Evolutionary conservation across 2,113 vertebrate species (phyloP).

Genomic region (Anarrhichthys ocellatus): DNA sequence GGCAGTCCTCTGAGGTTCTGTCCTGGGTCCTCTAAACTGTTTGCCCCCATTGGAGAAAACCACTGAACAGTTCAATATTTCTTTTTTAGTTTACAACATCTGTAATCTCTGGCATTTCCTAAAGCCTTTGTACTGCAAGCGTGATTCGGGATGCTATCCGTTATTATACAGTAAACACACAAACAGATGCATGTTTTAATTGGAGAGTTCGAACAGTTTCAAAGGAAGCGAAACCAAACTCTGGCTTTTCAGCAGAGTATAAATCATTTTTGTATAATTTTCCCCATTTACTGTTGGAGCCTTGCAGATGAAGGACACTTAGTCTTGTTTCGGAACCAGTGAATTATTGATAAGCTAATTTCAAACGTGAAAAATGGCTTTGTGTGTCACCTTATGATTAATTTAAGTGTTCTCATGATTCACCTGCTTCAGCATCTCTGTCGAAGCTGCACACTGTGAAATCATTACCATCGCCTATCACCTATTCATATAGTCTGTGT

Average conservation of each 20-base stretch:
- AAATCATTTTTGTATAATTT: slow-evolving; percentile 65
- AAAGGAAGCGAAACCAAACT: slow-evolving; percentile 17
- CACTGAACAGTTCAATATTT: neutral
- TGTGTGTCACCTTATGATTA: slow-evolving; percentile 74
- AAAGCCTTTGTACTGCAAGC: neutral
- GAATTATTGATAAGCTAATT: slow-evolving; percentile 84
- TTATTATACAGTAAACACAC: neutral
- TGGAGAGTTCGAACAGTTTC: neutral
- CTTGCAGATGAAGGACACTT: slow-evolving; percentile 75
- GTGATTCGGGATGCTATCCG: neutral
- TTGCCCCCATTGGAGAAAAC: slow-evolving; percentile 1
- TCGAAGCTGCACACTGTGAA: slow-evolving; percentile 46
- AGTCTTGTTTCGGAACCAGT: slow-evolving; percentile 75
- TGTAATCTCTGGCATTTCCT: neutral
- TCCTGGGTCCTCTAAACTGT: slow-evolving; percentile 1
- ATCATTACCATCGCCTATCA: slow-evolving; percentile 24
- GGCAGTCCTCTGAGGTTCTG: neutral
- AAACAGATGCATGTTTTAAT: slow-evolving; percentile 11
- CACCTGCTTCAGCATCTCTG: slow-evolving; percentile 62
- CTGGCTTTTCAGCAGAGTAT: slow-evolving; percentile 35
- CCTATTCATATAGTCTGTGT: slow-evolving; percentile 19
- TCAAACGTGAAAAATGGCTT: slow-evolving; percentile 75
- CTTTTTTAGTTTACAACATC: neutral
- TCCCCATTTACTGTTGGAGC: slow-evolving; percentile 54
- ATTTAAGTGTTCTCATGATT: slow-evolving; percentile 69